Evolutionary conservation across 2,888 invertebrate genomes (phyloP), one percentile per base, ranked within the genome.

Genomic region (Augiades crinisus): DNA sequence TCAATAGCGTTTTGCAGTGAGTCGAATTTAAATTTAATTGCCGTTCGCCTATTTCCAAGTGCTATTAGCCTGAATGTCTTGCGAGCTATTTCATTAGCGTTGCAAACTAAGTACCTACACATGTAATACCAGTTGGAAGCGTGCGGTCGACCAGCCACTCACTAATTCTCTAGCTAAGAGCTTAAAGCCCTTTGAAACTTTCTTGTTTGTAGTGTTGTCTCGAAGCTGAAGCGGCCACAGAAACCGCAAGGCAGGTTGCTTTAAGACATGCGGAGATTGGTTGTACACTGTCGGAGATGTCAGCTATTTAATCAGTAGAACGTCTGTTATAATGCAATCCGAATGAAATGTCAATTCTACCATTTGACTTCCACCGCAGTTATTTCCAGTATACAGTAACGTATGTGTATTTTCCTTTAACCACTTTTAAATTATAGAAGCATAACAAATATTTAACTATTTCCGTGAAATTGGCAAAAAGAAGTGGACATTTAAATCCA

Each of bases 131-230:
- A 24, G 24, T 24, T 24, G 22, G 40, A 8, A 40, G 24, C 13
- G 13, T 3, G 27, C 47, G 27, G 30, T 30, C 22, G 27, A 14
- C 30, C 8, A 13, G 14, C 33, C 19, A 8, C 24, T 8, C 36
- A 14, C 33, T 40, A 31, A 40, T 47, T 40, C 17, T 17, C 7
- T 5, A 22, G 17, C 33, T 22, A 40, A 24, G 40, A 33, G 33
- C 31, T 49, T 38, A 47, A 22, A 33, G 10, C 40, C 40, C 22
- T 47, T 40, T 33, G 33, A 24, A 47, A 47, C 38, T 38, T 30
- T 27, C 17, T 22, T 33, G 33, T 14, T 30, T 47, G 17, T 16
- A 13, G 19, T 13, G 21, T 37, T 38, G 27, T 27, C 37, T 24
- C 12, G 24, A 14, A 36, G 16, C 30, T 30, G 19, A 19, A 47